Evolutionary conservation across 2,113 vertebrate species (phyloP).

Genomic region (Paraplagusia blochii): DNA sequence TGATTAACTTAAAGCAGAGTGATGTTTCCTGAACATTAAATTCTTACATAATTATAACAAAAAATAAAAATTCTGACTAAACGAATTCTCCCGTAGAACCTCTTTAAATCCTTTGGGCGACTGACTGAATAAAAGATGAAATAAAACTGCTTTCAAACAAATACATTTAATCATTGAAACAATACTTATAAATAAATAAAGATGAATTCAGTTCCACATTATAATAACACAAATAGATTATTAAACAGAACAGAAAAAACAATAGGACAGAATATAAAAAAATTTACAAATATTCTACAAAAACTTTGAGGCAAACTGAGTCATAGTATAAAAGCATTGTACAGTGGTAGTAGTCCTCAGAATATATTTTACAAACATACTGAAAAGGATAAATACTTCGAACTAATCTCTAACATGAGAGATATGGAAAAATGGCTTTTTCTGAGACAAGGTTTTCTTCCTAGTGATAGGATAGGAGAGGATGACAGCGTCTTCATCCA

Average conservation of each 20-base stretch:
- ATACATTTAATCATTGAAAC: conserved; percentile 72
- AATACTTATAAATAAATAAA: conserved; percentile 77
- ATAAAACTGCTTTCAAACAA: conserved; percentile 29
- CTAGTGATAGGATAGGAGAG: no score
- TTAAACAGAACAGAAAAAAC: conserved; percentile 65
- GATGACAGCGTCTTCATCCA: conserved; percentile 57
- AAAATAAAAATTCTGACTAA: no score
- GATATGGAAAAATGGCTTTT: conserved; percentile 32
- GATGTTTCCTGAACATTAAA: no score
- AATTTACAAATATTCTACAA: conserved; percentile 76
- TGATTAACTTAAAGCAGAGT: no score
- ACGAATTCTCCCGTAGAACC: no score
- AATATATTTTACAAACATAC: conserved; percentile 73
- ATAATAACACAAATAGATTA: conserved; percentile 60
- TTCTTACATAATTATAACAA: no score
- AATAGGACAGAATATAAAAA: conserved; percentile 60
- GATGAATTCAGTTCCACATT: no score
- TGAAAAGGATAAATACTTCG: conserved; percentile 69
- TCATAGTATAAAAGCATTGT: conserved; percentile 75
- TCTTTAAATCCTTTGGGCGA: no score
- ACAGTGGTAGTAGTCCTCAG: conserved; percentile 65
- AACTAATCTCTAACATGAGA: conserved; percentile 55
- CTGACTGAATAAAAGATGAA: no score
- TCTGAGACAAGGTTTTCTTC: conserved; percentile 44
- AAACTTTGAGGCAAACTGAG: conserved; percentile 74